Conservation (phyloP, 2,113 vertebrate species). For the Antechinus stuartii region DNA sequence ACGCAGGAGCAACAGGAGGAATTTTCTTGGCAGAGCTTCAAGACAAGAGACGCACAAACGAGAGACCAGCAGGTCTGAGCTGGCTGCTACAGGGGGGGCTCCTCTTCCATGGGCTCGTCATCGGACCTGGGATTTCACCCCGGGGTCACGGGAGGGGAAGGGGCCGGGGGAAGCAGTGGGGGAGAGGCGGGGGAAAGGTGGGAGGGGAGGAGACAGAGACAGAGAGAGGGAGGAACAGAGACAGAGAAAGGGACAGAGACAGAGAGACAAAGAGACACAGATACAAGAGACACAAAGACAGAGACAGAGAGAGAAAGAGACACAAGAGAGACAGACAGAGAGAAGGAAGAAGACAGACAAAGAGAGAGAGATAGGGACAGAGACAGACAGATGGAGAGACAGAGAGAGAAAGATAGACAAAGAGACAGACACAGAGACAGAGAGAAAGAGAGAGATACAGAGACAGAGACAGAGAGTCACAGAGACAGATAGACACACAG, state of each 20-base stretch:
- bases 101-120: constrained; percentile 98
- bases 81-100: constrained; percentile 92
- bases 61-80: constrained; percentile 73
- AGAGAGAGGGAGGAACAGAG: not conserved
- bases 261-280: too few species aligned
- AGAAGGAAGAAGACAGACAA: too few species aligned
- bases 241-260: too few species aligned
- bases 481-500: too few species aligned
- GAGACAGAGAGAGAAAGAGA: too few species aligned
- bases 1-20: constrained; percentile 82
- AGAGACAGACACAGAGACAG: too few species aligned
- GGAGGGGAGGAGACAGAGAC: too few species aligned
- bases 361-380: too few species aligned
- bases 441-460: too few species aligned
- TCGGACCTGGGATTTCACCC: constrained; percentile 84
- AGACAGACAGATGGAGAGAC: not conserved
- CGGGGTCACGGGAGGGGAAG: not conserved
- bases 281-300: too few species aligned
- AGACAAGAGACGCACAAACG: constrained; percentile 86
- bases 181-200: not conserved
- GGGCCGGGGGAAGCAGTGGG: rapidly evolving
- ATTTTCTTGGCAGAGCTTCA: constrained; percentile 86
- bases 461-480: too few species aligned
- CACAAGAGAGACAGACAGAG: too few species aligned
- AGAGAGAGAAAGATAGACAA: not conserved